phyloP scores from a whole-genome alignment of 2,113 vertebrate species.

The human region GRCh38 chr13:28271501-28272000 shows the following conservation, averaged over 20 bases:
- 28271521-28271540: background rate
- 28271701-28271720: background rate
- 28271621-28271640: background rate
- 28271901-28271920: slow-evolving; percentile 24
- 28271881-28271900: background rate
- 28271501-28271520: background rate
- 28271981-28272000: slow-evolving; percentile 98
- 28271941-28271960: slow-evolving; percentile 48
- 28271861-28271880: background rate
- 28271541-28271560: background rate
- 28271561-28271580: background rate
- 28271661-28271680: background rate
- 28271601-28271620: background rate
- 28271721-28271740: background rate
- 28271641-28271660: background rate
- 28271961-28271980: slow-evolving; percentile 82
- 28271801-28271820: background rate
- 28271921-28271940: background rate
- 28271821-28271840: background rate
- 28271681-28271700: background rate
- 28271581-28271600: background rate
- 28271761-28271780: background rate
- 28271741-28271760: background rate
- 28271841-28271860: background rate
- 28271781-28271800: background rate